phyloP scores from a whole-genome alignment of 2,888 invertebrate genomes.

The Tetragonisca angustula region DNA sequence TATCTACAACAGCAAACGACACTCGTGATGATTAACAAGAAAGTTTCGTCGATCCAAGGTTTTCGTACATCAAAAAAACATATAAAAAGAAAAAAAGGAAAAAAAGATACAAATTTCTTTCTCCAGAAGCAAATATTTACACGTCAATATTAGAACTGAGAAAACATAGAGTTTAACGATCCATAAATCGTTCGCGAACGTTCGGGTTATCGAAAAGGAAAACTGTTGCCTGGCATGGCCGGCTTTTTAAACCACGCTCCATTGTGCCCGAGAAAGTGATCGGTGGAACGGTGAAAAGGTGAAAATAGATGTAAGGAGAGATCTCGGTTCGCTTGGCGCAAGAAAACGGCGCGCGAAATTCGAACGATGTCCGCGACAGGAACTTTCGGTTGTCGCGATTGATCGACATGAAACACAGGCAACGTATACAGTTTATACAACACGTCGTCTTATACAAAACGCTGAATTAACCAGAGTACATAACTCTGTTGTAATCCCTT shows the following conservation, averaged over 20 bases:
- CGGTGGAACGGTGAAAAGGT: conserved; percentile 64
- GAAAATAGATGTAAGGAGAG: conserved; percentile 61
- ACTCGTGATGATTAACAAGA: too few species aligned
- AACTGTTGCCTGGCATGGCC: not conserved
- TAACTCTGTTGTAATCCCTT: conserved; percentile 26
- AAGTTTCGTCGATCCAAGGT: not conserved
- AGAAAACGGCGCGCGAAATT: conserved; percentile 59
- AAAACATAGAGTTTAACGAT: not conserved
- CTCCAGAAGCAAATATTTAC: not conserved
- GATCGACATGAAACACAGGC: conserved; percentile 41
- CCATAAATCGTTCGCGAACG: conserved; percentile 1
- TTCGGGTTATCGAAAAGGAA: conserved; percentile 28
- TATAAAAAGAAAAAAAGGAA: not conserved
- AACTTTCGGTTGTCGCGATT: conserved; percentile 56
- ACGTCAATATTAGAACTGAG: not conserved
- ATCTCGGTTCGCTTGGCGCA: conserved; percentile 51
- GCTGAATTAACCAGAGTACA: conserved; percentile 21
- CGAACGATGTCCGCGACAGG: conserved; percentile 30
- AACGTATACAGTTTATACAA: not conserved
- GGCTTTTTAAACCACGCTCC: conserved; percentile 23
- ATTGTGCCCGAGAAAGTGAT: conserved; percentile 68
- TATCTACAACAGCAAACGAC: not conserved
- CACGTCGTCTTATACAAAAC: not conserved
- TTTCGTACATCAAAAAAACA: not conserved
- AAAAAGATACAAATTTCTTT: not conserved